Conservation (phyloP, 2,888 invertebrate species). For the Orthosia cruda region DNA sequence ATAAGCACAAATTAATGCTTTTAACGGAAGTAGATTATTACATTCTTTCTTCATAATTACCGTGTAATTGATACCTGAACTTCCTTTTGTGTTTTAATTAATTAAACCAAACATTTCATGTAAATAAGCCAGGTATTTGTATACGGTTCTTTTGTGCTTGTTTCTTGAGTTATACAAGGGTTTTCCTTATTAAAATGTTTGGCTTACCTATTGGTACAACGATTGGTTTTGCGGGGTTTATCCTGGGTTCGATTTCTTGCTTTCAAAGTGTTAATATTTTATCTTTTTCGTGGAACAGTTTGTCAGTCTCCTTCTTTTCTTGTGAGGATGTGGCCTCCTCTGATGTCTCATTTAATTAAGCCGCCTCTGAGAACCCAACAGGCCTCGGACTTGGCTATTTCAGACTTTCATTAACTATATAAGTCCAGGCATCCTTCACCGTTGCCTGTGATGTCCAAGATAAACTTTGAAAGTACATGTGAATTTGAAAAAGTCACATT, state of each 20-base stretch:
- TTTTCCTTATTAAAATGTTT: slow-evolving; percentile 46
- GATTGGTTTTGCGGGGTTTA: not conserved
- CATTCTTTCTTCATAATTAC: slow-evolving; percentile 46
- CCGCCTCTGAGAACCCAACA: too few relatives aligned
- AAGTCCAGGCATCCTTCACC: too few relatives aligned
- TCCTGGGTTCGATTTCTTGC: not conserved
- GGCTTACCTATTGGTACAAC: slow-evolving; percentile 5
- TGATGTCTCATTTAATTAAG: too few relatives aligned
- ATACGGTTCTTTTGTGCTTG: slow-evolving; percentile 45
- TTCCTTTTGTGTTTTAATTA: slow-evolving; percentile 54
- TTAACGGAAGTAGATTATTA: slow-evolving; percentile 46
- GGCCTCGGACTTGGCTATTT: too few relatives aligned
- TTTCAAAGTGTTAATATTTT: not conserved
- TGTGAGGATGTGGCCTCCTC: too few relatives aligned
- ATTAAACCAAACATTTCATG: slow-evolving; percentile 52
- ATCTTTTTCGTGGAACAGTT: not conserved
- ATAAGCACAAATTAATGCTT: slow-evolving; percentile 62
- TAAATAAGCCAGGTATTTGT: slow-evolving; percentile 44
- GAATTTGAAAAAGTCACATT: too few relatives aligned
- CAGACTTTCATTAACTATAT: too few relatives aligned
- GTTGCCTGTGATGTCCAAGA: too few relatives aligned
- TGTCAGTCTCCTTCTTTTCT: not conserved
- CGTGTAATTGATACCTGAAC: slow-evolving; percentile 49
- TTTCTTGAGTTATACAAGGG: slow-evolving; percentile 17
- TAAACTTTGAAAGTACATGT: too few relatives aligned